Conservation (phyloP, 2,113 vertebrate genomes). For the Limanda limanda region DNA sequence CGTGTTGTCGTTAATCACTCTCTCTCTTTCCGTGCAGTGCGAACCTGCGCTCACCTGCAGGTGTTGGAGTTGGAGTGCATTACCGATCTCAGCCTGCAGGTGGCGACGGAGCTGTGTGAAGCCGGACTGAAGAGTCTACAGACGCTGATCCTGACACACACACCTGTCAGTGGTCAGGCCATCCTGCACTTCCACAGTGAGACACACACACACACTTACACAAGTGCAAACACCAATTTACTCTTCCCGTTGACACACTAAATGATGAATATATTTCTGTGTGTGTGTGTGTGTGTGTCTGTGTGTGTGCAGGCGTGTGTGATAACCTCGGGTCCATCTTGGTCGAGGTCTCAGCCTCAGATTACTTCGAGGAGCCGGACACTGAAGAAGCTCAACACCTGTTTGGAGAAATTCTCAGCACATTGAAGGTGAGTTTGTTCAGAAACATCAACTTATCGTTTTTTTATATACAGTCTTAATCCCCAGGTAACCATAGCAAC, state of each 20-base stretch:
- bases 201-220: conserved; percentile 50
- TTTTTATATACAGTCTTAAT: too few relatives aligned
- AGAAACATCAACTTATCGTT: not conserved
- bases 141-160: conserved; percentile 89
- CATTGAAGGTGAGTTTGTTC: conserved; percentile 84
- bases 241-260: too few relatives aligned
- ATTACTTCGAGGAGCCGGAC: conserved; percentile 92
- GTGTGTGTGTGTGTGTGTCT: not conserved
- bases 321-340: conserved; percentile 87
- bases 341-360: conserved; percentile 87
- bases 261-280: too few relatives aligned
- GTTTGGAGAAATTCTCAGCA: conserved; percentile 92
- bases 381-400: conserved; percentile 89
- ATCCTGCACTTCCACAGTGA: conserved; percentile 94
- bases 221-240: too few relatives aligned
- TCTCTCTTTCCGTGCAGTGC: conserved; percentile 76
- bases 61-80: conserved; percentile 91
- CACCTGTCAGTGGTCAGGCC: conserved; percentile 91
- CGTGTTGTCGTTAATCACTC: not conserved
- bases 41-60: conserved; percentile 90
- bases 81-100: conserved; percentile 90
- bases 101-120: conserved; percentile 87
- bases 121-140: conserved; percentile 89
- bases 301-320: conserved; percentile 84
- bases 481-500: not conserved